Base-by-base conservation (phyloP, 2,113 vertebrate species). In the Anguilla japonica region DNA sequence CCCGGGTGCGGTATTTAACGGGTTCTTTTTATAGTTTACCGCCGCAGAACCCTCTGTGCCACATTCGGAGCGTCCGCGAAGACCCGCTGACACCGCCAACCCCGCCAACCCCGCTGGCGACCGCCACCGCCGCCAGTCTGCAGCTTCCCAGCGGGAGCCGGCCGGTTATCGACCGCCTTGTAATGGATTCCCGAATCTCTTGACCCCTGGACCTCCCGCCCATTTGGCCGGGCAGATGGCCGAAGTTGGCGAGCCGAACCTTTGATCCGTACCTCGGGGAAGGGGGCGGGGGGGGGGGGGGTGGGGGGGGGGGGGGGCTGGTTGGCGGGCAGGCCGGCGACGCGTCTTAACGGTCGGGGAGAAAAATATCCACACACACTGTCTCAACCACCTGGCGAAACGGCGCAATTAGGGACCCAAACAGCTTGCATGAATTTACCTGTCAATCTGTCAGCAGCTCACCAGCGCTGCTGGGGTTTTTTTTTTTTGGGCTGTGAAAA, bases 171-270 rank as follows among this genome's bases (percentile, higher is more conserved):
- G 53, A 83, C 53, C 57, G 34, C 14, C 50, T 83, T 83, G 82
- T 63, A 83, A 83, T 41, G 56, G 82, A 60, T 63, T 60, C 50
- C 50, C 80, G 26, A 81, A 41, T 15, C 46, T 6, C 63, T 63
- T 57, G 80, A 81, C 50, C 75, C 87, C 75, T 79, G 71, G 80
- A 79, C 13, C 43, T 46, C 11, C 46, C 29, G 75, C 82, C 83
- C 79, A 84, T 53, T 82, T 84, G 86, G 82, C 87, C 67, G 82
- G 88, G 88, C 56, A 89, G 71, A 78, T 71, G 83, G 78, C 88
- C 88, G 83, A 87, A 83, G 63, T 0, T 14, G 81, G 82, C 57
- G 84, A 80, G 86, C 79, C 80, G 67, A 79, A 87, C 39, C 46
- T 84, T 84, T 89, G 85, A 79, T 85, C 88, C 34, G 83, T 78